These are phyloP conservation scores for Ceryle rudis DNA, from an alignment of 2,797 vertebrate genomes.

Conservation along the genomic window DNA sequence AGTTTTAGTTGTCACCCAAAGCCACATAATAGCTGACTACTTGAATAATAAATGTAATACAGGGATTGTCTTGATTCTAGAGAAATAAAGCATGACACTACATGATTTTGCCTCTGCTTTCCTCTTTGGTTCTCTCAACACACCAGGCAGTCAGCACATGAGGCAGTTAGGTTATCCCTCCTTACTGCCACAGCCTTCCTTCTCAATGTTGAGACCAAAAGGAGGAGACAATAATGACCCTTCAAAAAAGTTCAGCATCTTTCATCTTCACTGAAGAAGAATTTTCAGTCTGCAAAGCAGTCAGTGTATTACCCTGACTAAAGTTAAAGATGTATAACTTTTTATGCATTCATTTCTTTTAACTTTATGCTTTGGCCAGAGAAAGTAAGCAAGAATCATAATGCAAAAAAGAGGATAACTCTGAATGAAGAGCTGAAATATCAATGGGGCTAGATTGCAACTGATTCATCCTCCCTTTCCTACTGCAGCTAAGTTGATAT, in stretches of 20 bases:
- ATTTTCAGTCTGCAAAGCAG: neutral
- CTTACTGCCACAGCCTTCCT: neutral
- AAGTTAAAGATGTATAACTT: neutral
- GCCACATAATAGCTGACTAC: fast-evolving
- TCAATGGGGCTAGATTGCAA: neutral
- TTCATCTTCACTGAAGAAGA: neutral
- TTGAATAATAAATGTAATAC: neutral
- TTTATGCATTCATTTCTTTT: neutral
- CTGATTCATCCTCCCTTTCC: neutral
- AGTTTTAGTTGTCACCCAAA: neutral
- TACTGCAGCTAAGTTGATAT: neutral
- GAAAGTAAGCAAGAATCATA: neutral
- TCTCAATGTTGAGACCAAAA: neutral
- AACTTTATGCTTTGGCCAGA: neutral
- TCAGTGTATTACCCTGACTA: neutral
- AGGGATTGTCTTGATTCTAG: neutral
- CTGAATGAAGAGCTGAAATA: neutral
- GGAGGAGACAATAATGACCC: neutral
- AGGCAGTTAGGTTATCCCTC: neutral
- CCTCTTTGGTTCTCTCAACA: neutral
- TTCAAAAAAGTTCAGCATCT: neutral
- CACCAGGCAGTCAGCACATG: neutral
- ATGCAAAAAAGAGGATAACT: neutral
- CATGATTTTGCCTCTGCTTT: neutral
- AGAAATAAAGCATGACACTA: neutral